Conservation (phyloP, 37 sponge, comb jelly and placozoan genomes). For the Eunapius fragilis region DNA sequence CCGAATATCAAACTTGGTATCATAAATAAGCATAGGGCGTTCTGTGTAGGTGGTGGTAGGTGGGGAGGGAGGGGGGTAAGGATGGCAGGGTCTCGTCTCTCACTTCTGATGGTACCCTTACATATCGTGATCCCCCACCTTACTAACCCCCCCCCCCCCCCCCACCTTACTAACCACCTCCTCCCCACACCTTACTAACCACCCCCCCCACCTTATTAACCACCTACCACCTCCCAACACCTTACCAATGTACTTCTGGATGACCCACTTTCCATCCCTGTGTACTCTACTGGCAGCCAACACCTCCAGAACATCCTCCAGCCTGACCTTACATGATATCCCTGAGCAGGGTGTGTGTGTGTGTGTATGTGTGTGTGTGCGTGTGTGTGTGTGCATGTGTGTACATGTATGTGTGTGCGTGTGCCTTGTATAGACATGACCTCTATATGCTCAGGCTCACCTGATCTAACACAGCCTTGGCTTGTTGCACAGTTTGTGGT, state of each 20-base stretch:
- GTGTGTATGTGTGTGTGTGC: no score
- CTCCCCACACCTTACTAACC: conserved; percentile 70
- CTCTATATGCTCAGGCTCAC: background rate
- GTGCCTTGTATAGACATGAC: background rate
- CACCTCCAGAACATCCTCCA: conserved; percentile 67
- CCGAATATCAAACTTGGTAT: conserved; percentile 97
- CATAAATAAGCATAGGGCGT: conserved; percentile 83
- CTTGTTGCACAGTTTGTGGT: background rate
- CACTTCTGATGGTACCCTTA: background rate
- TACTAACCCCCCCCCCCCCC: background rate
- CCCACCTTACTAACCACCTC: conserved; percentile 97
- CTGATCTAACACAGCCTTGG: conserved; percentile 13
- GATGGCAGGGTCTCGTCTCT: no score
- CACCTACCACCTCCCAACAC: background rate
- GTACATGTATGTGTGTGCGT: no score
- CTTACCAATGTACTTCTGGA: conserved; percentile 97
- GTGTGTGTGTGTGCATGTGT: no score
- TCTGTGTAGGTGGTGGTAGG: conserved; percentile 40
- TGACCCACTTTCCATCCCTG: conserved; percentile 83
- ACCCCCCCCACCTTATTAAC: no score
- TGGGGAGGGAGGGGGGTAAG: background rate
- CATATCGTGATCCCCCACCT: no score
- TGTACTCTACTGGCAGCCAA: conserved; percentile 43
- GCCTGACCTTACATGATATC: conserved; percentile 66
- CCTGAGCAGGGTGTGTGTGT: conserved; percentile 30